Percentiles rank a stretch among this genome's conserved stretches.
phyloP scores from a whole-genome alignment of 2,797 vertebrate species.

The Anguilla obscura region DNA sequence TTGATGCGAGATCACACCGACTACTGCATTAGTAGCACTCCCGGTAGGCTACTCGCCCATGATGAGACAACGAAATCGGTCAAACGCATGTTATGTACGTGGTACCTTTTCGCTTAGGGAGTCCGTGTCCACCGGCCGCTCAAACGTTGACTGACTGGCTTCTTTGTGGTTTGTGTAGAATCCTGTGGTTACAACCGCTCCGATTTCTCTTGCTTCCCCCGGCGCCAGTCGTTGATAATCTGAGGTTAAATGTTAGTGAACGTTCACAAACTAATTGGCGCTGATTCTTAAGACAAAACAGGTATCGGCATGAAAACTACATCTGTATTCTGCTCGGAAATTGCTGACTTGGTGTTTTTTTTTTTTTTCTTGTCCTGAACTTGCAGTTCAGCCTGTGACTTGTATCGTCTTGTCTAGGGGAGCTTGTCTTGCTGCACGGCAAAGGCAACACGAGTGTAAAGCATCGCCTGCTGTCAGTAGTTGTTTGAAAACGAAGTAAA shows the following conservation, averaged over 20 bases:
- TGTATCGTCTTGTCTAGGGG: not conserved
- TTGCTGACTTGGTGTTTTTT: not conserved
- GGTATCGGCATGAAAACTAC: not conserved
- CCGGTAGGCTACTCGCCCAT: not conserved
- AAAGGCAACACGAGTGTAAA: not conserved
- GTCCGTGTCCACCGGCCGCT: not conserved
- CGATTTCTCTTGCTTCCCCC: not conserved
- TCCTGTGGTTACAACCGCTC: not conserved
- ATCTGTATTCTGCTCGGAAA: not conserved
- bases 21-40: not conserved
- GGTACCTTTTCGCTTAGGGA: not conserved
- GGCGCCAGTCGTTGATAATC: not conserved
- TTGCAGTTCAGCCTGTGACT: not conserved
- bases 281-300: not conserved
- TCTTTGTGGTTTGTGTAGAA: not conserved
- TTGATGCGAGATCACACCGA: not conserved
- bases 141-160: not conserved
- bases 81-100: not conserved
- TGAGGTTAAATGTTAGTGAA: not conserved
- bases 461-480: not conserved
- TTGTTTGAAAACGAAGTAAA: not conserved
- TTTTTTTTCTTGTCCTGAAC: not conserved
- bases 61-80: not conserved
- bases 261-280: not conserved
- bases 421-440: not conserved